Evolutionary conservation across 37 sponge, comb jelly and placozoan species (phyloP), one percentile per base, ranked within the genome.

Genomic region (Spongia lamella): DNA sequence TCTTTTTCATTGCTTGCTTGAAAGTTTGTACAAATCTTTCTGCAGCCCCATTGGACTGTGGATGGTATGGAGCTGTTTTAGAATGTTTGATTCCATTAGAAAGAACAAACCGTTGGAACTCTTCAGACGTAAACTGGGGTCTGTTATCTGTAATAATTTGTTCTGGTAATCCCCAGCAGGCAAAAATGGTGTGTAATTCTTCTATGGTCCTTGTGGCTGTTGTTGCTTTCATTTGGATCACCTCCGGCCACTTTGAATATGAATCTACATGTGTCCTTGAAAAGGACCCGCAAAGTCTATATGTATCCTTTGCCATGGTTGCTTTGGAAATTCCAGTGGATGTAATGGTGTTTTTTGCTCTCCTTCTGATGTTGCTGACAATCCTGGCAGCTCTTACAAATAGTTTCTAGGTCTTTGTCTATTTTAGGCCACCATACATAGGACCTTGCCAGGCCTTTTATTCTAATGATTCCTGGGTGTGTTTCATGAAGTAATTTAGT

Each of bases 161-260:
- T 11, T 33, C 29, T 17, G 76, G 72, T 6, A 70, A 24, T 21
- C 72, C 72, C 21, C 21, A 33, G 15, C 54, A 29, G 4, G 72
- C 72, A 70, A 70, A 70, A 7, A 11, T 11, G 25, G 20, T 7
- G 7, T 55, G n/a, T 32, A 70, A 32, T 21, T 70, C 35, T n/a
- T n/a, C 24, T 15, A 70, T 70, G 16, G 52, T 43, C 7, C 25
- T 25, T 43, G 24, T n/a, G 22, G 72, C 22, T 70, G 72, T 49
- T 24, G 72, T 19, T 43, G 72, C 20, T 5, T 13, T 21, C 20
- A 20, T 38, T n/a, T 31, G 7, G 37, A 33, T 6, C 6, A 74
- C 13, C 14, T 74, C 76, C 62, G 61, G 11, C 76, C 76, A 74
- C n/a, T 74, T 74, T 37, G 58, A 56, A 21, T 62, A 62, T n/a